Conservation (phyloP, 2,888 invertebrate species). For the Malachius bipustulatus region DNA sequence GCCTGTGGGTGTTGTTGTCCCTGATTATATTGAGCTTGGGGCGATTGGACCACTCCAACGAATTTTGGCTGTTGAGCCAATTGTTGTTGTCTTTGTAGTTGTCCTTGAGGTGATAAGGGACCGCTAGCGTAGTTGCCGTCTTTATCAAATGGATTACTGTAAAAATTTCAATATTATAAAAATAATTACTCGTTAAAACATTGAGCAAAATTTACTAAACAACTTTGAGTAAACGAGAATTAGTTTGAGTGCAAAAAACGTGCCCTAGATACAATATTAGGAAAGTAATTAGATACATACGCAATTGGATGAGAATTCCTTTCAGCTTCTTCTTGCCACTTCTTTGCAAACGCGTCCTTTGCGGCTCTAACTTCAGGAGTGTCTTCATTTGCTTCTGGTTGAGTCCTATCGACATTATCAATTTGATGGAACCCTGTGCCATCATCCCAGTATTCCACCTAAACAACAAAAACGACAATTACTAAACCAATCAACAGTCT, state of each 20-base stretch:
- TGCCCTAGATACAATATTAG: too few relatives aligned
- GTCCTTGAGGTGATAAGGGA: constrained; percentile 22
- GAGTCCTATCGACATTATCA: constrained; percentile 55
- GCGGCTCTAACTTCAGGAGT: constrained; percentile 59
- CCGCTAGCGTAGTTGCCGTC: constrained; percentile 24
- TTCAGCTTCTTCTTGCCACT: constrained; percentile 56
- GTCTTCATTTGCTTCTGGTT: constrained; percentile 51
- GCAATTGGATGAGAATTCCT: constrained; percentile 31
- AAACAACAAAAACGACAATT: constrained; percentile 11
- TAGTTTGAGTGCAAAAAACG: too few relatives aligned
- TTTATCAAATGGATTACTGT: constrained; percentile 25
- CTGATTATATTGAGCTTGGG: constrained; percentile 1
- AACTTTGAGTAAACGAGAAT: too few relatives aligned
- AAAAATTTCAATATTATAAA: too few relatives aligned
- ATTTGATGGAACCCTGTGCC: constrained; percentile 67
- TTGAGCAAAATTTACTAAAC: too few relatives aligned
- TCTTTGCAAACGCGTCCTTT: constrained; percentile 53
- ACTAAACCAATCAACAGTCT: neutral
- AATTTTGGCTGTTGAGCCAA: constrained; percentile 12
- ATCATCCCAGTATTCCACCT: constrained; percentile 64
- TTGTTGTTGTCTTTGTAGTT: constrained; percentile 16
- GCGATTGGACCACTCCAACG: neutral
- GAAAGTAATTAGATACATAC: constrained; percentile 23
- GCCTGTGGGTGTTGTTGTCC: neutral
- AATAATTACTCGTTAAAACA: too few relatives aligned